Percentiles rank a stretch among this genome's conserved stretches.
These are phyloP conservation scores for Desmophyllum pertusum DNA, from an alignment of 92 coral and sea anemone genomes.

Conservation along the genomic window DNA sequence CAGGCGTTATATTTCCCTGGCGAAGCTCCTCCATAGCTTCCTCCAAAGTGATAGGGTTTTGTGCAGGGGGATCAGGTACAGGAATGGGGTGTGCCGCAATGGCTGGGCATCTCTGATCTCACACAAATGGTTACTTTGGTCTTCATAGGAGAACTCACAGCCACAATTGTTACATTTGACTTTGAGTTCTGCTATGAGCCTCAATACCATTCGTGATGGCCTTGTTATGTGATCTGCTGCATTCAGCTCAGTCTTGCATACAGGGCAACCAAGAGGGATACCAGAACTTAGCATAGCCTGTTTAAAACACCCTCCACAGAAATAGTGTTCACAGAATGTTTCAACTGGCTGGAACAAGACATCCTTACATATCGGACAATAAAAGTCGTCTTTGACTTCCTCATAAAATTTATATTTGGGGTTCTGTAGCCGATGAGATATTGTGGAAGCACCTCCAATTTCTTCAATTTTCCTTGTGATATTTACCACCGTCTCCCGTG, in stretches of 20 bases:
- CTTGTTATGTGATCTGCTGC: background rate
- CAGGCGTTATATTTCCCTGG: background rate
- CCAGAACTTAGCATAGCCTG: too few relatives aligned
- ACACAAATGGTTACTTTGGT: conserved; percentile 3
- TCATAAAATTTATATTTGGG: too few relatives aligned
- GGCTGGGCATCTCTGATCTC: background rate
- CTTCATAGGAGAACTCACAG: conserved; percentile 2
- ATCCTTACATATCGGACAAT: too few relatives aligned
- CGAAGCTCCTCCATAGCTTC: background rate
- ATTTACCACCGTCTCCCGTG: background rate
- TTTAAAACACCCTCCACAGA: too few relatives aligned
- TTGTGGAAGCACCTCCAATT: too few relatives aligned
- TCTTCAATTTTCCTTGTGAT: background rate
- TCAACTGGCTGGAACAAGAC: too few relatives aligned
- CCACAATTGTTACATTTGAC: background rate
- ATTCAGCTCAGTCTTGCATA: background rate
- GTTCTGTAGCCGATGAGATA: too few relatives aligned
- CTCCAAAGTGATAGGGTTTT: background rate
- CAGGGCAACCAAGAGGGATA: too few relatives aligned
- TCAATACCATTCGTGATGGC: conserved; percentile 12
- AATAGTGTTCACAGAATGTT: too few relatives aligned
- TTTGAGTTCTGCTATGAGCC: conserved; percentile 1
- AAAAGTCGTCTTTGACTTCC: too few relatives aligned
- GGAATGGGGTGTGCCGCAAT: background rate
- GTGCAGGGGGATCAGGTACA: conserved; percentile 4